Base-by-base conservation (phyloP, 2,888 invertebrate genomes). In the Pristionchus entomophagus region DNA sequence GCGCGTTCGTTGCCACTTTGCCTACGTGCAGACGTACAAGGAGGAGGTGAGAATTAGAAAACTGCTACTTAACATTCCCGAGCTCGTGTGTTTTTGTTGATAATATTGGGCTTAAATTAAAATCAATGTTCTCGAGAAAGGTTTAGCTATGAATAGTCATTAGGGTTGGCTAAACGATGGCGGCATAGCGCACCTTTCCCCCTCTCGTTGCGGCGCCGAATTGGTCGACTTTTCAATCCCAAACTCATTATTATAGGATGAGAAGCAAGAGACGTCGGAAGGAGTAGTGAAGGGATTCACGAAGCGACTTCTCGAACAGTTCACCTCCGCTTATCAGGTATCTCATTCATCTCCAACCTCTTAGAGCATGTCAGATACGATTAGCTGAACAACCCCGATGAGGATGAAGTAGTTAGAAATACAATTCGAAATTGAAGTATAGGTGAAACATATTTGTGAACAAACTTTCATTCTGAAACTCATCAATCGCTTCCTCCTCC, bases 271-370 rank as follows among this genome's bases (percentile, higher is more conserved):
- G 38, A 59, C 56, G 2, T 82, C 82, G 17, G 38, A 82, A 26
- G 59, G 38, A 2, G 82, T 59, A 2, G 82, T 82, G 59, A 82
- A 82, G 82, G 29, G 45, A 29, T 82, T 59, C 29, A 59, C 82
- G 29, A 45, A 56, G 56, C 35, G 26, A 38, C 82, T 82, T 2
- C 53, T 82, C n/a, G 59, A 59, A 26, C 82, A 82, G 59, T 82
- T 82, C 59, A 32, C 82, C 14, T 56, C 82, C 12, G 59, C 22
- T 5, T 45, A 41, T 38, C 82, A 82, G 82, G 82, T 81, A 22
- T 10, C 26, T 59, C 3, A 12, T 26, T 35, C 12, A 14, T 26
- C 17, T 35, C 17, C 3, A 2, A 14, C 17, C 4, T 35, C 12
- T 19, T 29, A 35, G 14, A 65, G 32, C 35, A 65, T 35, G 35